Conservation (phyloP, 2,113 vertebrate genomes). For the Pogonocichla stellata region DNA sequence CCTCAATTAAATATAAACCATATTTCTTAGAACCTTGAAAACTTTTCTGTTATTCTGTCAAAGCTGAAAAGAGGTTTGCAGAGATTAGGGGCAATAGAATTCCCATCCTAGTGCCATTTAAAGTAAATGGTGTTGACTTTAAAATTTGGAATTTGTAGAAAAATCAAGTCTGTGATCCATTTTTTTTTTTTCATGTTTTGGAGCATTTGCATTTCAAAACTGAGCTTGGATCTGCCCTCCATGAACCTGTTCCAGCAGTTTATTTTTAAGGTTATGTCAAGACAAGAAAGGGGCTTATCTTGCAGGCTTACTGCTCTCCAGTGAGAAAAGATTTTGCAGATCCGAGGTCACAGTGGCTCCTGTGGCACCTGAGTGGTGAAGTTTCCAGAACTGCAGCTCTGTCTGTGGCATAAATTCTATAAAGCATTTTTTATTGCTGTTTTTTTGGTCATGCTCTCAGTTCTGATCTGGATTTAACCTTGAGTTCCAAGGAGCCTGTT, state of each 20-base stretch:
- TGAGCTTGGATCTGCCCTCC: not conserved
- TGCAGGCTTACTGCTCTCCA: not conserved
- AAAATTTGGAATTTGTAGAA: not conserved
- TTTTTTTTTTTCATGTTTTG: not conserved
- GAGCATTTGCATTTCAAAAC: not conserved
- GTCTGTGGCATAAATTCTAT: not conserved
- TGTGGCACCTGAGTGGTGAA: not conserved
- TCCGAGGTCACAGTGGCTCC: not conserved
- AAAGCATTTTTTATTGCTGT: not conserved
- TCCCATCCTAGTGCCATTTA: not conserved
- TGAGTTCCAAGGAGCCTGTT: not conserved
- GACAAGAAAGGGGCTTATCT: not conserved
- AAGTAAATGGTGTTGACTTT: not conserved
- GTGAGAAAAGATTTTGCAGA: not conserved
- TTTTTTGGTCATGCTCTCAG: not conserved
- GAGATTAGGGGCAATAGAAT: not conserved
- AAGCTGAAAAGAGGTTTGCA: not conserved
- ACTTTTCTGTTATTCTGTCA: not conserved
- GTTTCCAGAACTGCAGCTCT: not conserved
- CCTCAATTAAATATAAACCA: not conserved
- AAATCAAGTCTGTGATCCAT: rapidly evolving
- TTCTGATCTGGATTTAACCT: not conserved
- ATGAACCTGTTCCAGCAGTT: not conserved
- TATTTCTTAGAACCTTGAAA: not conserved
- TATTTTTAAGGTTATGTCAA: not conserved